Conservation (phyloP, 2,113 vertebrate genomes). For the Eidolon helvum region DNA sequence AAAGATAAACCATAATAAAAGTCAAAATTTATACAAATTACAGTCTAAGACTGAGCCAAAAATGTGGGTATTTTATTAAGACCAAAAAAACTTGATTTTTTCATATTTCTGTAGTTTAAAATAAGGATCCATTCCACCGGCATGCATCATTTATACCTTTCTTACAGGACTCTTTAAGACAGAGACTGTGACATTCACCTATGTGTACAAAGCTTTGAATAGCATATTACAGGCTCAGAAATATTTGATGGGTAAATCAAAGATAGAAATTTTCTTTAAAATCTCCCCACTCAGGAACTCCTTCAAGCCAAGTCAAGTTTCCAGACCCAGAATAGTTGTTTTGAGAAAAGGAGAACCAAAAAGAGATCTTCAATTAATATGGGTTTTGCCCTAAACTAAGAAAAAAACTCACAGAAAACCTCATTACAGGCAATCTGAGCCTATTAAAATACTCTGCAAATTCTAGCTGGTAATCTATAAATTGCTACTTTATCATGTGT, state of each 20-base stretch:
- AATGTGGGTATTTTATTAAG: background rate
- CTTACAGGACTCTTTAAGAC: background rate
- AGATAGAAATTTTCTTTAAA: background rate
- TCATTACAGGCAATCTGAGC: background rate
- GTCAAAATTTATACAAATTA: slow-evolving; percentile 19
- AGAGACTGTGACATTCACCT: background rate
- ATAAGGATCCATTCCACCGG: background rate
- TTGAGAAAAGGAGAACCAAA: slow-evolving; percentile 21
- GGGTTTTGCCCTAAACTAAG: slow-evolving; percentile 6
- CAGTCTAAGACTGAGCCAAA: background rate
- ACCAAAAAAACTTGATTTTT: background rate
- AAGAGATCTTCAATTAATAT: background rate
- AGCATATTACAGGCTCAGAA: background rate
- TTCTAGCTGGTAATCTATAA: background rate
- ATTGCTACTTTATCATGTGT: background rate
- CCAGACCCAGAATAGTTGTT: background rate
- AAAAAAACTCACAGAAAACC: background rate
- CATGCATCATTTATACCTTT: background rate
- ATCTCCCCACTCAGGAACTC: background rate
- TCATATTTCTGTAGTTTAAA: background rate
- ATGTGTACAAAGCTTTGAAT: background rate
- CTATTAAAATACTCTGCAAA: slow-evolving; percentile 15
- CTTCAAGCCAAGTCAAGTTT: background rate
- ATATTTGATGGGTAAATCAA: slow-evolving; percentile 1
- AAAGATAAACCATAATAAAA: background rate